Evolutionary conservation across 2,113 vertebrate genomes (phyloP).

Genomic region (Catharus fuscescens): DNA sequence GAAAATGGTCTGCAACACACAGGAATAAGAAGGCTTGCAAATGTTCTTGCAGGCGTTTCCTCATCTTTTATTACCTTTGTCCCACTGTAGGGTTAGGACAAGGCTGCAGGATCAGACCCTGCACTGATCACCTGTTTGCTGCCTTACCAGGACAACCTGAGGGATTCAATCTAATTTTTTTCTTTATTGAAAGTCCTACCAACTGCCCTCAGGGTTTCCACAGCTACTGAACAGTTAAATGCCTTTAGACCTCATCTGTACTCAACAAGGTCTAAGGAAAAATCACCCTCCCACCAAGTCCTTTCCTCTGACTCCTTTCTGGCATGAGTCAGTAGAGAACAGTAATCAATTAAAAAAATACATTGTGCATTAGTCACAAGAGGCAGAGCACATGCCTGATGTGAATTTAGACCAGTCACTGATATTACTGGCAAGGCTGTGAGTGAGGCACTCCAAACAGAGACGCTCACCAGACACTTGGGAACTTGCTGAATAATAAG

Average conservation of each 20-base stretch:
- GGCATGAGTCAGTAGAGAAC: background rate
- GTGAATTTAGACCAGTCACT: slow-evolving; percentile 2
- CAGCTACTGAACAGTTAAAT: background rate
- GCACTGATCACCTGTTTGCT: background rate
- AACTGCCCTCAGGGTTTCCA: background rate
- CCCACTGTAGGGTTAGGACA: background rate
- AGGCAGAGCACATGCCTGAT: background rate
- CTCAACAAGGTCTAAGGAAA: background rate
- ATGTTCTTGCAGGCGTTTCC: fast-evolving
- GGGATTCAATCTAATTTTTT: background rate
- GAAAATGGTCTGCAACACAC: background rate
- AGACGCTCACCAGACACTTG: background rate
- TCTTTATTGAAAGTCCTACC: background rate
- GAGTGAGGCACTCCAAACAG: background rate
- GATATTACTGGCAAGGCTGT: background rate
- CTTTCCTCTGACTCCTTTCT: slow-evolving; percentile 24
- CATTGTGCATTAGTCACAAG: slow-evolving; percentile 10
- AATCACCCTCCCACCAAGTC: background rate
- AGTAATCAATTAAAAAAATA: slow-evolving; percentile 34
- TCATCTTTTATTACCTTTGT: background rate
- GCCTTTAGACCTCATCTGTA: background rate
- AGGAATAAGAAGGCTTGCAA: background rate
- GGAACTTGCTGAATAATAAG: slow-evolving; percentile 42
- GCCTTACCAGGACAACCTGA: background rate
- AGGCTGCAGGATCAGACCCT: background rate